Conservation (phyloP, 1,140 invertebrate species). For the Holcopasites calliopsidis region DNA sequence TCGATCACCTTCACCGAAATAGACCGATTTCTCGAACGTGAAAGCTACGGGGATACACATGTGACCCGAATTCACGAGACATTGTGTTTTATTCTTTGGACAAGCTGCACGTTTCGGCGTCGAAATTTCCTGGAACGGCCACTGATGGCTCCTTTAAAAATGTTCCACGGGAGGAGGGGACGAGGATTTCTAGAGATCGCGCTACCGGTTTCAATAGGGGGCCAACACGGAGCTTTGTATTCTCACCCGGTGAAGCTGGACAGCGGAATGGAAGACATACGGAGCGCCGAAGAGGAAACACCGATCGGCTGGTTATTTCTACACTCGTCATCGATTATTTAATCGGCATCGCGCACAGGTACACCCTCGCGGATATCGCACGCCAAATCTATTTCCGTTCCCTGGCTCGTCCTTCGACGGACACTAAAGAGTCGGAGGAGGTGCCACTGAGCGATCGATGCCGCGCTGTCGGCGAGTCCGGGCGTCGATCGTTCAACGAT, state of each 20-base stretch:
- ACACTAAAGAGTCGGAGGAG: conserved; percentile 7
- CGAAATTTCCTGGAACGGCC: background rate
- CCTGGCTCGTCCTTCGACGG: conserved; percentile 14
- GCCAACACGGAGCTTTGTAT: background rate
- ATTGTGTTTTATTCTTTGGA: background rate
- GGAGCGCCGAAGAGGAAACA: conserved; percentile 1
- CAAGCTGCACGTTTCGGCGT: too few relatives aligned
- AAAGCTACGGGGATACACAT: background rate
- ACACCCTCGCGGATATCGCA: background rate
- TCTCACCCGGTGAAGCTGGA: conserved; percentile 45
- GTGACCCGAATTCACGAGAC: background rate
- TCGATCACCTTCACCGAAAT: conserved; percentile 2
- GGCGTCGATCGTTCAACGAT: too few relatives aligned
- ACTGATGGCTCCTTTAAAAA: background rate
- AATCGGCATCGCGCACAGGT: background rate
- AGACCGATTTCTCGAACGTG: conserved; percentile 17
- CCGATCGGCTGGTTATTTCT: conserved; percentile 26
- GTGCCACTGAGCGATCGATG: conserved; percentile 30
- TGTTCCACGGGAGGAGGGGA: background rate
- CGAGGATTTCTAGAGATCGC: conserved; percentile 3
- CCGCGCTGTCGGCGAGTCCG: too few relatives aligned
- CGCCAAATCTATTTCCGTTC: conserved; percentile 42
- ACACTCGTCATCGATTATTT: conserved; percentile 34
- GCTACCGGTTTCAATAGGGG: background rate
- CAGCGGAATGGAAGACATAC: conserved; percentile 42